These are phyloP conservation scores for Linepithema humile DNA, from an alignment of 1,140 invertebrate genomes.

Conservation along the genomic window DNA sequence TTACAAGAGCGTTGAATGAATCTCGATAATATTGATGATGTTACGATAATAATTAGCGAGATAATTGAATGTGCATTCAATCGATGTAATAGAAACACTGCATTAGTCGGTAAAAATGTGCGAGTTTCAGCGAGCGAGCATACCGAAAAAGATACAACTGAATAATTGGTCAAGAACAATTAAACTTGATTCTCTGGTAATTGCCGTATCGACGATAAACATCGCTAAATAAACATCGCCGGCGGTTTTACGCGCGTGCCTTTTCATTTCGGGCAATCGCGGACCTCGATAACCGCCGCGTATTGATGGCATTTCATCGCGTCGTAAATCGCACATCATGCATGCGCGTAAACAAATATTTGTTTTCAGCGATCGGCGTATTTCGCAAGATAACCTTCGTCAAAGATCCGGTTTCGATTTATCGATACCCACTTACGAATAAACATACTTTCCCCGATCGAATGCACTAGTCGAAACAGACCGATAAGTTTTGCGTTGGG, in stretches of 20 bases:
- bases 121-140: neutral
- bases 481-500: too few species aligned
- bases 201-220: constrained; percentile 37
- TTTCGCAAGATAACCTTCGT: constrained; percentile 4
- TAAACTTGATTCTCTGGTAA: constrained; percentile 17
- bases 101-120: neutral
- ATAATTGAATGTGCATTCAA: constrained; percentile 14
- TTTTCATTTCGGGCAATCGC: constrained; percentile 40
- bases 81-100: neutral
- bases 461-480: neutral
- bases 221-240: constrained; percentile 22
- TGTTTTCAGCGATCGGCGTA: constrained; percentile 5
- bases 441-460: neutral
- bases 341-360: constrained; percentile 40
- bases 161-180: constrained; percentile 49
- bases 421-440: neutral
- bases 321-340: constrained; percentile 35
- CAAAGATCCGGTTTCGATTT: neutral
- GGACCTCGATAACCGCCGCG: constrained; percentile 12
- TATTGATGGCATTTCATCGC: constrained; percentile 31
- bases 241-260: constrained; percentile 13
- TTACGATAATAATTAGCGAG: constrained; percentile 10
- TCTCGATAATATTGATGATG: constrained; percentile 15
- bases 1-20: neutral
- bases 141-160: constrained; percentile 24